phyloP scores from a whole-genome alignment of 1,140 invertebrate genomes.

The Rhyzopertha dominica region DNA sequence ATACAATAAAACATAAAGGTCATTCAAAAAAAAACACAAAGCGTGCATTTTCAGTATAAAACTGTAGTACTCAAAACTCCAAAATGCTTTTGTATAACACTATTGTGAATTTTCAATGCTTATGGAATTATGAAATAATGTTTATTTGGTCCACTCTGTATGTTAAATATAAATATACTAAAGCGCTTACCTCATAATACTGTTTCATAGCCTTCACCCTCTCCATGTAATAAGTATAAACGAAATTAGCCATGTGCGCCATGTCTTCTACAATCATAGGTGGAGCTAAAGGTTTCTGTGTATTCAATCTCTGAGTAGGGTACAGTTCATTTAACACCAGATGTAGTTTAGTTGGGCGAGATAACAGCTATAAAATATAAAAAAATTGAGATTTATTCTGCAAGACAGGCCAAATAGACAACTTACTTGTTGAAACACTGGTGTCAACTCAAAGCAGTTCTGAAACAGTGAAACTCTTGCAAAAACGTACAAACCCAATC shows the following conservation, averaged over 20 bases:
- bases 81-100: too few relatives aligned
- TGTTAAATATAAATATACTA: background rate
- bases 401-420: background rate
- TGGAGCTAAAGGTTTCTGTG: constrained; percentile 36
- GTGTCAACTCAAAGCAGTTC: constrained; percentile 94
- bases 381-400: too few relatives aligned
- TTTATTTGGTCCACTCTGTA: background rate
- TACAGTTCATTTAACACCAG: constrained; percentile 73
- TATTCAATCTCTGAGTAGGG: constrained; percentile 59
- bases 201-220: constrained; percentile 64
- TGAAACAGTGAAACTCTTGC: constrained; percentile 87
- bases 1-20: too few relatives aligned
- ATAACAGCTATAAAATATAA: constrained; percentile 4
- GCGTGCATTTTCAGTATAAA: too few relatives aligned
- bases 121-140: too few relatives aligned
- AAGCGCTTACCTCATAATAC: constrained; percentile 48
- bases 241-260: constrained; percentile 89
- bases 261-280: constrained; percentile 72
- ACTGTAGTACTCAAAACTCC: too few relatives aligned
- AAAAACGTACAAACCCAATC: constrained; percentile 97
- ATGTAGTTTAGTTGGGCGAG: constrained; percentile 66
- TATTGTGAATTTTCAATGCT: too few relatives aligned
- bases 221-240: constrained; percentile 83
- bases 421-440: constrained; percentile 86
- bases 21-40: too few relatives aligned